A percentile compares a stretch with the other conserved stretches of the same genome.
Evolutionary conservation across 2,113 vertebrate species (phyloP).

Genomic region (Rhegmatorhina hoffmannsi): DNA sequence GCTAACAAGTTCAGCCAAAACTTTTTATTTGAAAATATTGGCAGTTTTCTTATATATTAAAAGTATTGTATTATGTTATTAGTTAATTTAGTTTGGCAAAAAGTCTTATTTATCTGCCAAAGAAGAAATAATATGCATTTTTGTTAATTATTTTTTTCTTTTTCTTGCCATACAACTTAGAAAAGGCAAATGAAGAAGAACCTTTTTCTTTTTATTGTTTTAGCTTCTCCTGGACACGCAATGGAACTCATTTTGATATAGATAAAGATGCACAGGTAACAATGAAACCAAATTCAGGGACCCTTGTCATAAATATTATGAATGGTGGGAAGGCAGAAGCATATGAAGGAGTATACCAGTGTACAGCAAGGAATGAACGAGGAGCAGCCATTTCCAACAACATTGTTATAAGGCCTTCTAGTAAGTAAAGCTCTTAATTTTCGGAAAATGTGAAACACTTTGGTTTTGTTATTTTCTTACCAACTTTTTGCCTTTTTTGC

Average conservation of each 20-base stretch:
- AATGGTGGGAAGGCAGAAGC: slow-evolving; percentile 85
- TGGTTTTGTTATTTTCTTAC: not conserved
- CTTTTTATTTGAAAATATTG: not conserved
- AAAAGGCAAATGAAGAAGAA: not conserved
- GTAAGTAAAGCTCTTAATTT: slow-evolving; percentile 76
- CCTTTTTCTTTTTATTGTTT: not conserved
- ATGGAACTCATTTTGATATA: slow-evolving; percentile 93
- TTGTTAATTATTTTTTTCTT: not conserved
- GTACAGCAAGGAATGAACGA: slow-evolving; percentile 90
- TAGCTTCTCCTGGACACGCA: slow-evolving; percentile 96
- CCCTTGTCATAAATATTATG: slow-evolving; percentile 89
- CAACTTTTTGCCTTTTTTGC: not conserved
- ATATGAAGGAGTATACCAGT: slow-evolving; percentile 94
- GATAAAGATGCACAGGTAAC: slow-evolving; percentile 86
- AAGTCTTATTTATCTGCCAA: not conserved
- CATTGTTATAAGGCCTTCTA: slow-evolving; percentile 88
- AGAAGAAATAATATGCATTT: not conserved
- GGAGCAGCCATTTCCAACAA: slow-evolving; percentile 95
- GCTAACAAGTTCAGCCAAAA: not conserved
- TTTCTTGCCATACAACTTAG: not conserved
- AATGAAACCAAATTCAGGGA: slow-evolving; percentile 89
- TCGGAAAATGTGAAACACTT: not conserved
- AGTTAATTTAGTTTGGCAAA: not conserved
- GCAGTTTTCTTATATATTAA: not conserved
- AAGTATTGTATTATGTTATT: not conserved